phyloP scores from a whole-genome alignment of 2,888 invertebrate genomes.

The Nemurella pictetii region DNA sequence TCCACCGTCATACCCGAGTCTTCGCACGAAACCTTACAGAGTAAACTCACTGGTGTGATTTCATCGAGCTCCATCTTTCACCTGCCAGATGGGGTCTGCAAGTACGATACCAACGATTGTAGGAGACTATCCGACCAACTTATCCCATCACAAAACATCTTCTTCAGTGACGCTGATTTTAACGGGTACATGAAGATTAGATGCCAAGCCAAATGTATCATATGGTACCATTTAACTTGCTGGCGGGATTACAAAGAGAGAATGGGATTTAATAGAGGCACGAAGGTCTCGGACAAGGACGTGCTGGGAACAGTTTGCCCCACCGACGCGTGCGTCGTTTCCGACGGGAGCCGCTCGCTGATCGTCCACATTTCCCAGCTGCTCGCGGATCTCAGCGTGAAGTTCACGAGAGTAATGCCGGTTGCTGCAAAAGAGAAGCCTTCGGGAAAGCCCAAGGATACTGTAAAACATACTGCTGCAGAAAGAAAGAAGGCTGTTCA shows the following conservation, averaged over 20 bases:
- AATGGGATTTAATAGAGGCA: neutral
- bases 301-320: constrained; percentile 2
- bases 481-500: too few relatives aligned
- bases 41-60: neutral
- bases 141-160: neutral
- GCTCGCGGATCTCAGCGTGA: neutral
- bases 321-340: neutral
- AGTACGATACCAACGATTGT: neutral
- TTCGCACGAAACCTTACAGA: neutral
- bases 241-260: constrained; percentile 14
- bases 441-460: too few relatives aligned
- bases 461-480: too few relatives aligned
- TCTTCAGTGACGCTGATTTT: constrained; percentile 1
- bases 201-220: constrained; percentile 3
- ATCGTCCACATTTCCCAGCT: neutral
- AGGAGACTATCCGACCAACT: neutral
- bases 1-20: neutral
- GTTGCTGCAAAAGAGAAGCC: neutral
- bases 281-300: constrained; percentile 12
- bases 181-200: neutral
- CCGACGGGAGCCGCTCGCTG: neutral
- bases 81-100: neutral
- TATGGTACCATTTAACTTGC: constrained; percentile 7
- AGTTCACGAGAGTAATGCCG: neutral
- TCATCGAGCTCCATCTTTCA: neutral